These are phyloP conservation scores for Microtus pennsylvanicus DNA, from an alignment of 2,113 vertebrate species.

Conservation along the genomic window DNA sequence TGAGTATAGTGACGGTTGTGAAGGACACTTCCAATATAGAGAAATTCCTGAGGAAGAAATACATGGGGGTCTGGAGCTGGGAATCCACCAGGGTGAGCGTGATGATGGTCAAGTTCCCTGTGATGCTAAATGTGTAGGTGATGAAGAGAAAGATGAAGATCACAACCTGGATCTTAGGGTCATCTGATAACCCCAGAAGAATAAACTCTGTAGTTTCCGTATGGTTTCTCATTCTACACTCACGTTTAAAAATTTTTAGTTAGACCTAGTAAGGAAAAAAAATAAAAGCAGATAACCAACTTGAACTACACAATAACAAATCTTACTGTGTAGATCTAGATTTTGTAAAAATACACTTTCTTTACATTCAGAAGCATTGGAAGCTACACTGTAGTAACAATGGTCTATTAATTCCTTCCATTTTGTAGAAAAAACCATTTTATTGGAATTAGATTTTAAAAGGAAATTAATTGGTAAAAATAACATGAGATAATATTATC, in stretches of 20 bases:
- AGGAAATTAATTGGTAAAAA: not conserved
- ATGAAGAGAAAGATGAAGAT: conserved; percentile 71
- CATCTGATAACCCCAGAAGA: conserved; percentile 64
- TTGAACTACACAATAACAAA: not conserved
- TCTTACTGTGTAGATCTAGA: not conserved
- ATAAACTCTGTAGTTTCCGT: conserved; percentile 72
- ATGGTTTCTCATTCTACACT: conserved; percentile 63
- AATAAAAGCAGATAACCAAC: not conserved
- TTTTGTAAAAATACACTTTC: not conserved
- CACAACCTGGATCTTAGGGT: conserved; percentile 20
- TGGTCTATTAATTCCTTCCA: not conserved
- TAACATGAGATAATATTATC: not conserved
- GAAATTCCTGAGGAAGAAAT: conserved; percentile 78
- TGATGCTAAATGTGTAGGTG: conserved; percentile 73
- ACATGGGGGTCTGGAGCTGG: conserved; percentile 73
- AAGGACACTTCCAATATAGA: conserved; percentile 73
- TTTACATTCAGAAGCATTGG: not conserved
- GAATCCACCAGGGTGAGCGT: conserved; percentile 55
- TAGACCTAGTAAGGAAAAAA: not conserved
- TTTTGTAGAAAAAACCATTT: not conserved
- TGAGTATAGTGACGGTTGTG: conserved; percentile 67
- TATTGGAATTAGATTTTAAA: not conserved
- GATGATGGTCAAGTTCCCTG: conserved; percentile 74
- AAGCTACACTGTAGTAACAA: not conserved
- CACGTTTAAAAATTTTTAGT: not conserved